Base-by-base conservation (phyloP, 23 tunicate species). In the Phallusia fumigata region DNA sequence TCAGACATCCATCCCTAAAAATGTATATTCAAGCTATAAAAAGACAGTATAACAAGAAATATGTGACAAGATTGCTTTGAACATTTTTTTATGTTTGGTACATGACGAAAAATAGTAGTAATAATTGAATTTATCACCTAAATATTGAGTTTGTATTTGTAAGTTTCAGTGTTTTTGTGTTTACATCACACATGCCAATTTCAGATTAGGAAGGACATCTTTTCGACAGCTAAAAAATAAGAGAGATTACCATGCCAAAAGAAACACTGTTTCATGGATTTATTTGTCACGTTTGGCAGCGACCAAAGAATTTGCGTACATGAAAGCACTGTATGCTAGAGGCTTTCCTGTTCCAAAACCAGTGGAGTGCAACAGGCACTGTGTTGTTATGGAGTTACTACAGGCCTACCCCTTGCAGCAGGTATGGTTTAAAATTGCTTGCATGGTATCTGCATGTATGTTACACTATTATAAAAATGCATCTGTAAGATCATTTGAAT, bases 311-410 rank as follows among this genome's bases (percentile, higher is more conserved):
- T 96, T 65, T 76, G 99, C 99, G 0, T 96, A 85, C 87, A 96
- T 96, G 99, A 85, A 88, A 30, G 87, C 92, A 5, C 75, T 95
- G 58, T 88, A 82, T 84, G 92, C 83, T 16, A 65, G 93, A 22
- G 92, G 92, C 0, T 95, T 95, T 77, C 99, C 99, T 21, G 99
- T 95, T 26, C 99, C 99, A 24, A 90, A 95, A 78, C 95, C 99
- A 21, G 52, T 89, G 28, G 99, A 95, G 34, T 88, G 76, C 84
- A 95, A 95, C 89, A 76, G 99, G 53, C 99, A 95, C 52, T 87
- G 84, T 35, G 99, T 95, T 32, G 84, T 95, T 12, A 95, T 95
- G 99, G 95, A 95, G 47, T 80, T 95, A 16, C 53, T 90, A 34
- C 76, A 84, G 82, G 99, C 88, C n/a, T 90, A 90, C 53, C 99